Percentiles rank a stretch among this genome's conserved stretches.
phyloP scores from a whole-genome alignment of 2,113 vertebrate genomes.

The Phyllostomus discolor region DNA sequence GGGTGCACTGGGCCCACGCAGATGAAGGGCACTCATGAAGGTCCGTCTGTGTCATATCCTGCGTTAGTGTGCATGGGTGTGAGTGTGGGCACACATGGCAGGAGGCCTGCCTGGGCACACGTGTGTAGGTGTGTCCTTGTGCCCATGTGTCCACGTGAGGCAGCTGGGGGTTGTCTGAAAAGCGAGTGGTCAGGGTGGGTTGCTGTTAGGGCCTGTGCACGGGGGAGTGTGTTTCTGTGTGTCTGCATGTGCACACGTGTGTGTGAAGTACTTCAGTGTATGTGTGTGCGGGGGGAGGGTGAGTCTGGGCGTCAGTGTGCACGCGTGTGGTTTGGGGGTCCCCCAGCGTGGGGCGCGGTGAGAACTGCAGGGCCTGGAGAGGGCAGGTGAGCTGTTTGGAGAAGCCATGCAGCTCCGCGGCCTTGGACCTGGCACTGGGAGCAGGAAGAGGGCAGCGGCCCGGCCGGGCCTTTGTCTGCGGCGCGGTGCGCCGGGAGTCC shows the following conservation, averaged over 20 bases:
- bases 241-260: not conserved
- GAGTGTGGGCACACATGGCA: not conserved
- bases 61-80: not conserved
- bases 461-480: constrained; percentile 62
- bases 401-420: not conserved
- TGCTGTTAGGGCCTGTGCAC: not conserved
- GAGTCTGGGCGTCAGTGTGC: not conserved
- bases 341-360: not conserved
- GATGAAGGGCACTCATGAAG: not conserved
- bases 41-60: not conserved
- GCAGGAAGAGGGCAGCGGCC: not conserved
- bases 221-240: not conserved
- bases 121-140: not conserved
- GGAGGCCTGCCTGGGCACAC: not conserved
- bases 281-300: not conserved
- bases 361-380: not conserved
- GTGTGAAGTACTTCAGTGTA: not conserved
- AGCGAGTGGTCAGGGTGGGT: not conserved
- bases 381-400: not conserved
- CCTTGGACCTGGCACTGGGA: not conserved
- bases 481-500: constrained; percentile 67
- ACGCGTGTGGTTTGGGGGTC: not conserved
- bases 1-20: not conserved
- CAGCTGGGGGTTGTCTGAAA: not conserved
- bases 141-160: not conserved